phyloP scores from a whole-genome alignment of 2,113 vertebrate species.

The Barnardius zonarius region DNA sequence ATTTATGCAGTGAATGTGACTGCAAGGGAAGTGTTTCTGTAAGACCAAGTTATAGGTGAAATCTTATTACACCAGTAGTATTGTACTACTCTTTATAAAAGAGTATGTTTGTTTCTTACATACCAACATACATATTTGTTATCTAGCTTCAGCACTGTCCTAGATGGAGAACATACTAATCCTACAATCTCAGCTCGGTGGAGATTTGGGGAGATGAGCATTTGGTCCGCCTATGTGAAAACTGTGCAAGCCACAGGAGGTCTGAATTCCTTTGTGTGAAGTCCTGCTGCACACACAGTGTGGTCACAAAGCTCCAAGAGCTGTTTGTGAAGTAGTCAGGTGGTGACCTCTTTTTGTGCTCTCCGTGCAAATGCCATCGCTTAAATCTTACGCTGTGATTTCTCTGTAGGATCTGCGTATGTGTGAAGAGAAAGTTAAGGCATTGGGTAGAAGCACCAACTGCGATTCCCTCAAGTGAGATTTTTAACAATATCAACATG shows the following conservation, averaged over 20 bases:
- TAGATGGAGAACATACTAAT: background rate
- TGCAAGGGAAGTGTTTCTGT: background rate
- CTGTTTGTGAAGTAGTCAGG: background rate
- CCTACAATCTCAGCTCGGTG: background rate
- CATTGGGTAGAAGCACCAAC: background rate
- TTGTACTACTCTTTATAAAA: background rate
- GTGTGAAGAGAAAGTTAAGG: background rate
- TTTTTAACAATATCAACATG: background rate
- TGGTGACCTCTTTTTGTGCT: background rate
- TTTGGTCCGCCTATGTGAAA: background rate
- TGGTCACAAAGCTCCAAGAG: background rate
- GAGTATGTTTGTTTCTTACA: background rate
- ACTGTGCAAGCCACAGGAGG: background rate
- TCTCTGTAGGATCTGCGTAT: background rate
- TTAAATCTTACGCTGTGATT: background rate
- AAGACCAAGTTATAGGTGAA: background rate
- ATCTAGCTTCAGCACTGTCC: background rate
- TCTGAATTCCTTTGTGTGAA: background rate
- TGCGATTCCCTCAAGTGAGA: background rate
- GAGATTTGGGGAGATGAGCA: background rate
- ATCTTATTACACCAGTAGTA: background rate
- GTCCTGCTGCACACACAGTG: background rate
- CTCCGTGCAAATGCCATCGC: background rate
- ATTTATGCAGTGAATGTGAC: background rate
- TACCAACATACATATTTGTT: background rate